A percentile compares a stretch with the other conserved stretches of the same genome.
Conservation (phyloP, 1,140 invertebrate species). For the Delia radicum region DNA sequence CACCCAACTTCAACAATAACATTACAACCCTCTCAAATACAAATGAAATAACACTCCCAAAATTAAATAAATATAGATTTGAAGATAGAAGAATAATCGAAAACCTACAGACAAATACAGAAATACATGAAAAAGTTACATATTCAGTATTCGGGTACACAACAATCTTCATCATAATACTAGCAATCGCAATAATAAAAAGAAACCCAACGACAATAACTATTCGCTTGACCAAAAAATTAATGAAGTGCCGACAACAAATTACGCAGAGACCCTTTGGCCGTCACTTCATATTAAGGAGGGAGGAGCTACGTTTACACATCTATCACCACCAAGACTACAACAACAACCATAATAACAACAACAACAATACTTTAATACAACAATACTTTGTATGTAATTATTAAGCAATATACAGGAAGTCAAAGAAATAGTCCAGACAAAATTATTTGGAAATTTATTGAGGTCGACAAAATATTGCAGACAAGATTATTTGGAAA, state of each 20-base stretch:
- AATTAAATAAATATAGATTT: background rate
- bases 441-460: too few relatives aligned
- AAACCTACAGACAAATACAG: background rate
- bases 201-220: background rate
- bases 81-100: background rate
- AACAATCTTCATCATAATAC: background rate
- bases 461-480: too few relatives aligned
- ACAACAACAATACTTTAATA: too few relatives aligned
- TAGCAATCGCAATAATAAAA: background rate
- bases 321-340: too few relatives aligned
- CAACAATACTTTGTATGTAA: too few relatives aligned
- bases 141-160: background rate
- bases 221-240: background rate
- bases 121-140: background rate
- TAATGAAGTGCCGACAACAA: background rate
- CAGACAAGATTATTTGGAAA: too few relatives aligned
- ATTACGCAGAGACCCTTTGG: background rate
- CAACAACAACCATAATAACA: too few relatives aligned
- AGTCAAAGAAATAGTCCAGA: too few relatives aligned
- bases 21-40: background rate
- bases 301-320: background rate
- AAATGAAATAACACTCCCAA: background rate
- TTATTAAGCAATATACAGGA: too few relatives aligned
- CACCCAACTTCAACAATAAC: background rate
- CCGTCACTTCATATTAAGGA: slow-evolving; percentile 7